Percentiles rank a stretch among this genome's conserved stretches.
phyloP scores from a whole-genome alignment of 2,113 vertebrate genomes.

The Phalacrocorax carbo region DNA sequence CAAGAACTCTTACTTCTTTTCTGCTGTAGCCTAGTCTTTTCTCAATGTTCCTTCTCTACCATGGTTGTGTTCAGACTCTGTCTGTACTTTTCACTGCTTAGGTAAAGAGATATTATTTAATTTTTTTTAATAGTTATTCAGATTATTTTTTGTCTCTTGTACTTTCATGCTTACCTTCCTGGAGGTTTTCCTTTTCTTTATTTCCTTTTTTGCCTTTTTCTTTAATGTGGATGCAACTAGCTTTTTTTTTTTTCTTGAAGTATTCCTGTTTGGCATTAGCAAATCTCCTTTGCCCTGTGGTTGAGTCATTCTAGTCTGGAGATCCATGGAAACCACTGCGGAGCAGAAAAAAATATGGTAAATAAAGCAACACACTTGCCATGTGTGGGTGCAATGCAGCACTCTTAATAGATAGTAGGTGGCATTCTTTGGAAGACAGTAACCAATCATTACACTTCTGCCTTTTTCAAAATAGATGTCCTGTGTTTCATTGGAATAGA shows the following conservation, averaged over 20 bases:
- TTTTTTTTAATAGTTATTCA: neutral
- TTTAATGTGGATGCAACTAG: neutral
- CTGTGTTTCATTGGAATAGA: neutral
- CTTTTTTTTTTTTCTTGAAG: neutral
- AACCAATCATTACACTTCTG: neutral
- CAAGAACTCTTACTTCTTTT: neutral
- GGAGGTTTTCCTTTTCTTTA: neutral
- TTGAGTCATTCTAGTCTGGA: neutral
- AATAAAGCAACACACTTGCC: neutral
- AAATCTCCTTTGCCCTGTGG: neutral
- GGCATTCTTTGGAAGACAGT: neutral
- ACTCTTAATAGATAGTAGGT: neutral
- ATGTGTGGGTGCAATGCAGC: neutral
- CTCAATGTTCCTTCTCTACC: neutral
- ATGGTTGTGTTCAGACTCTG: neutral
- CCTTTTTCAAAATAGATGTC: neutral
- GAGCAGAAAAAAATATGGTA: neutral
- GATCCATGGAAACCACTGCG: neutral
- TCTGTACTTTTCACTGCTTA: neutral
- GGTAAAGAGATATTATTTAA: neutral
- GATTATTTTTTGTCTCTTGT: neutral
- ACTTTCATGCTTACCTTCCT: neutral
- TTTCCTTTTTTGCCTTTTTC: neutral
- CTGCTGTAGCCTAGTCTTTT: neutral
- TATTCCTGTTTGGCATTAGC: neutral